Percentiles rank a stretch among this genome's conserved stretches.
Conservation (phyloP, 2,888 invertebrate species). For the Argyra leucocephala region DNA sequence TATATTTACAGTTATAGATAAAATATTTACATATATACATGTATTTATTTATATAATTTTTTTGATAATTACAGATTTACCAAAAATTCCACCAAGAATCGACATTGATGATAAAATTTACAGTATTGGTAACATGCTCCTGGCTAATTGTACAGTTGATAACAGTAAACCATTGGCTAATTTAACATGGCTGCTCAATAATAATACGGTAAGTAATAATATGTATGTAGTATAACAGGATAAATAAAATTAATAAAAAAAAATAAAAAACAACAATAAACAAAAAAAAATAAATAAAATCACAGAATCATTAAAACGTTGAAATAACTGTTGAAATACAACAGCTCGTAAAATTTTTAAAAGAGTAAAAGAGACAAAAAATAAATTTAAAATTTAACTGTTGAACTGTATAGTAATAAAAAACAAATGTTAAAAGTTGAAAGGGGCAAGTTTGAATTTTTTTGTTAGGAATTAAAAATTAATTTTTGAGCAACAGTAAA, state of each 20-base stretch:
- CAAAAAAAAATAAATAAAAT: too few relatives aligned
- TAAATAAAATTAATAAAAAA: too few relatives aligned
- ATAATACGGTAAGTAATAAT: constrained; percentile 20
- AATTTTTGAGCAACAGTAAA: too few relatives aligned
- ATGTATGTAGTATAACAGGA: background rate
- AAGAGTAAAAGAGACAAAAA: too few relatives aligned
- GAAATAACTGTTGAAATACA: too few relatives aligned
- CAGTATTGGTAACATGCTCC: constrained; percentile 31
- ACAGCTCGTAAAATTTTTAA: too few relatives aligned
- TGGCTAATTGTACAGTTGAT: constrained; percentile 23
- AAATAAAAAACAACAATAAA: too few relatives aligned
- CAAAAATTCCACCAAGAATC: constrained; percentile 20
- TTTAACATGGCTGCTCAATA: constrained; percentile 24
- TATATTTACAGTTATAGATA: background rate
- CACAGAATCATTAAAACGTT: too few relatives aligned
- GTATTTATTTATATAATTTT: background rate
- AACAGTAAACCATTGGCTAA: constrained; percentile 22
- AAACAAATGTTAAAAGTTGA: background rate
- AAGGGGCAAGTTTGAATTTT: too few relatives aligned
- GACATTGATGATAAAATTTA: constrained; percentile 18
- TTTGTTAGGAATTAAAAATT: too few relatives aligned
- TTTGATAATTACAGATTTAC: constrained; percentile 15
- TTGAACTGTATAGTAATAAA: background rate
- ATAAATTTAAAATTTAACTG: background rate
- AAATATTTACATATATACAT: background rate